Percentiles rank a stretch among this genome's conserved stretches.
These are phyloP conservation scores for Hydrotaea cyrtoneurina DNA, from an alignment of 2,888 invertebrate species.

Conservation along the genomic window DNA sequence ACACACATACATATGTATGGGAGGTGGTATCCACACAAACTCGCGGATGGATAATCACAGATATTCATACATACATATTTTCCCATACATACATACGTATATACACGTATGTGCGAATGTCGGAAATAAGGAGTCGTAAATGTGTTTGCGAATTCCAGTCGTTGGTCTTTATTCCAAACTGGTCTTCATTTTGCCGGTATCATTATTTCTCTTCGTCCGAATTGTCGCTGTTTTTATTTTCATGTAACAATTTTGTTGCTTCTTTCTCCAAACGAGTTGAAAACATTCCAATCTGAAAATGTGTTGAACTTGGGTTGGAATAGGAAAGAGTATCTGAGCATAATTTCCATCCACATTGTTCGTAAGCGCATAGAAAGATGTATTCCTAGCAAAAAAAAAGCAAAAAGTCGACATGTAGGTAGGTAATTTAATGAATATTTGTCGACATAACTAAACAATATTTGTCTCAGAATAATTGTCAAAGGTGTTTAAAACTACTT, in stretches of 20 bases:
- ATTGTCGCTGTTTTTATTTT: background rate
- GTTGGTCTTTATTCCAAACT: constrained; percentile 45
- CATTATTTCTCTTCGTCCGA: constrained; percentile 40
- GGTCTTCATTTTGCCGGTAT: constrained; percentile 65
- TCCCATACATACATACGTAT: constrained; percentile 16
- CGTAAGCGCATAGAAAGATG: background rate
- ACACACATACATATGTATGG: background rate
- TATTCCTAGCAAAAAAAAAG: no score
- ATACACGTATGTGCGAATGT: constrained; percentile 17
- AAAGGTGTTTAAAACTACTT: no score
- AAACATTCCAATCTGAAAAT: background rate
- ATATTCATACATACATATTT: background rate
- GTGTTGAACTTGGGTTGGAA: constrained; percentile 27
- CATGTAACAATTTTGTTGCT: background rate
- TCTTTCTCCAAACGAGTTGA: constrained; percentile 23
- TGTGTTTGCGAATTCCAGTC: constrained; percentile 51
- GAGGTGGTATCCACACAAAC: background rate
- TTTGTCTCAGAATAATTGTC: no score
- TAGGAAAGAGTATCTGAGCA: background rate
- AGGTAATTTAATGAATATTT: no score
- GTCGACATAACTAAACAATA: no score
- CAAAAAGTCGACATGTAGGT: no score
- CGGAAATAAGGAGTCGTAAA: background rate
- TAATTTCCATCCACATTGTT: background rate
- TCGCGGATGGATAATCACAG: background rate